Base-by-base conservation (phyloP, 2,797 vertebrate species). In the Macroramphosus scolopax region DNA sequence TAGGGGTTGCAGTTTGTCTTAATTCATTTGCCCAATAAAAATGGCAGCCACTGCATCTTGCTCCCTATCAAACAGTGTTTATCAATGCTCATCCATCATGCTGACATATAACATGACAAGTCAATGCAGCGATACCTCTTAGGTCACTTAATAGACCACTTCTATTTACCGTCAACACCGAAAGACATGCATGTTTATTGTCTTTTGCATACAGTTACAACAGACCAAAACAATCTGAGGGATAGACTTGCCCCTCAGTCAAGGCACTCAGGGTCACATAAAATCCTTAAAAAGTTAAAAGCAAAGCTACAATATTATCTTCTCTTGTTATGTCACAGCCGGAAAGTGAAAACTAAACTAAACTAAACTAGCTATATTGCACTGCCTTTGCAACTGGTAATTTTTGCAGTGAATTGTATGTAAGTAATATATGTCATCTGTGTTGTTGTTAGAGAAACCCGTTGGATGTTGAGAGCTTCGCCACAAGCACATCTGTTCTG, bases 221-320 rank as follows among this genome's bases (percentile, higher is more conserved):
- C 28, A 58, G 22, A 24, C 32, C 50, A 53, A 36, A 63, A 68
- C 59, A 63, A 37, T 47, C 61, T 63, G 34, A 17, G 38, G 50
- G 58, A 15, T 6, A 38, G 15, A 20, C 3, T 17, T 17, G 11
- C 45, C 57, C 30, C 52, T 41, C 11, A 32, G 39, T 39, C 12
- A 51, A 26, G 15, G 15, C 35, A 17, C n/a, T 47, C 15, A 16
- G 44, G 33, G 26, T 17, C 4, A 2, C 7, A 6, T n/a, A 6
- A 26, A 6, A 9, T 9, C 15, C n/a, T 25, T 28, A 10, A n/a
- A 30, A 25, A 17, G 3, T 13, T 17, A 40, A 24, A 10, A 20
- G 41, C 17, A 11, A 7, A 49, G 5, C 45, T 31, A 14, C 32
- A 43, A 41, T 16, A 39, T 2, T 9, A 2, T 15, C 17, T 31